phyloP scores from a whole-genome alignment of 2,113 vertebrate genomes.

The Myotis lucifugus region DNA sequence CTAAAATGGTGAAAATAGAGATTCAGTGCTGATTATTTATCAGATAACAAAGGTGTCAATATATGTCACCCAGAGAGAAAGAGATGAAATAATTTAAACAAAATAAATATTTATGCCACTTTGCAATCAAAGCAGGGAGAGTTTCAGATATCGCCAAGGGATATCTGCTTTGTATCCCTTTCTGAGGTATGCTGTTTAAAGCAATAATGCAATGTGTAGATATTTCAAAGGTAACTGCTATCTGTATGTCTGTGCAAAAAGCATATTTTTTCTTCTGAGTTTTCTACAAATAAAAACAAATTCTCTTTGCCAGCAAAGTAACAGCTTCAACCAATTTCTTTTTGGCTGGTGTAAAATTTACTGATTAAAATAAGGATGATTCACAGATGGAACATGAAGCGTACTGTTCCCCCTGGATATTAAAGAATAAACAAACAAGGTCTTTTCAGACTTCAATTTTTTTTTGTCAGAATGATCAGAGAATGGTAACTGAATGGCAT shows the following conservation, averaged over 20 bases:
- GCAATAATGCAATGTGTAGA: neutral
- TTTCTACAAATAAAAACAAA: constrained; percentile 44
- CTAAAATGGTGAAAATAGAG: neutral
- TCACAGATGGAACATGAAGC: constrained; percentile 71
- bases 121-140: neutral
- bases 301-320: constrained; percentile 45
- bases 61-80: neutral
- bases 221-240: neutral
- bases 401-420: constrained; percentile 54
- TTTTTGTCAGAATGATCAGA: constrained; percentile 75
- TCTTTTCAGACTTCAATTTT: constrained; percentile 70
- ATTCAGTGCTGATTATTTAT: neutral
- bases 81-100: neutral
- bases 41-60: neutral
- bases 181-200: neutral
- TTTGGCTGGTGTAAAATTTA: constrained; percentile 61
- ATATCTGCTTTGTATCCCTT: neutral
- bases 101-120: neutral
- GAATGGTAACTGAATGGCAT: constrained; percentile 63
- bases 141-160: neutral
- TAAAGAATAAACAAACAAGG: constrained; percentile 77
- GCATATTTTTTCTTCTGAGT: constrained; percentile 37
- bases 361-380: constrained; percentile 72
- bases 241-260: neutral
- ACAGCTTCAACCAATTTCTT: constrained; percentile 68